A percentile compares a stretch with the other conserved stretches of the same genome.
Evolutionary conservation across 2,113 vertebrate genomes (phyloP).

Genomic region (Microtus pennsylvanicus): DNA sequence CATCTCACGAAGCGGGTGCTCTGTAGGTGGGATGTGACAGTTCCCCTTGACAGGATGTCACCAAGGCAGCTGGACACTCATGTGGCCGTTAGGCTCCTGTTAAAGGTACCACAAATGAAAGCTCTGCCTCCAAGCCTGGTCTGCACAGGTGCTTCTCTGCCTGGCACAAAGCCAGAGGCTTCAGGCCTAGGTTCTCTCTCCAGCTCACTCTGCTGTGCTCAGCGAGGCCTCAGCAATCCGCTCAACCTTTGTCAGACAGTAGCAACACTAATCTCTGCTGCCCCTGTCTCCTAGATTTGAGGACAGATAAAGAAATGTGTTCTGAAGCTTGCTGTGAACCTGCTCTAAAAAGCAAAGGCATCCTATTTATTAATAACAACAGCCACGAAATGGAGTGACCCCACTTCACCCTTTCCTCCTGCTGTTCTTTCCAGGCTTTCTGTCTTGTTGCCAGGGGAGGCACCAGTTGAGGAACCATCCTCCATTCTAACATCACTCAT

Average conservation of each 20-base stretch:
- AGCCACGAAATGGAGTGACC: not conserved
- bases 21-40: not conserved
- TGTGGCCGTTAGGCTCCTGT: not conserved
- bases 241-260: not conserved
- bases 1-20: not conserved
- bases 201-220: not conserved
- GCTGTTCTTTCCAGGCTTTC: not conserved
- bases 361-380: not conserved
- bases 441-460: not conserved
- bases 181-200: not conserved
- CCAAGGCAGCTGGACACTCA: too few relatives aligned
- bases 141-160: not conserved
- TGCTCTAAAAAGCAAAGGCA: not conserved
- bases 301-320: not conserved
- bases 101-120: not conserved
- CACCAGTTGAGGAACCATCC: not conserved
- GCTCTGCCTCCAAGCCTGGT: rapidly evolving
- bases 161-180: not conserved
- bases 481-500: not conserved
- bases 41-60: too few relatives aligned
- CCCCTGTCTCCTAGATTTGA: not conserved
- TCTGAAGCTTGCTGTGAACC: not conserved
- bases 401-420: not conserved
- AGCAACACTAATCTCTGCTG: not conserved
- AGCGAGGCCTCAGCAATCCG: not conserved